These are phyloP conservation scores for Drosophila helvetica DNA, from an alignment of 2,888 invertebrate genomes.

Conservation along the genomic window DNA sequence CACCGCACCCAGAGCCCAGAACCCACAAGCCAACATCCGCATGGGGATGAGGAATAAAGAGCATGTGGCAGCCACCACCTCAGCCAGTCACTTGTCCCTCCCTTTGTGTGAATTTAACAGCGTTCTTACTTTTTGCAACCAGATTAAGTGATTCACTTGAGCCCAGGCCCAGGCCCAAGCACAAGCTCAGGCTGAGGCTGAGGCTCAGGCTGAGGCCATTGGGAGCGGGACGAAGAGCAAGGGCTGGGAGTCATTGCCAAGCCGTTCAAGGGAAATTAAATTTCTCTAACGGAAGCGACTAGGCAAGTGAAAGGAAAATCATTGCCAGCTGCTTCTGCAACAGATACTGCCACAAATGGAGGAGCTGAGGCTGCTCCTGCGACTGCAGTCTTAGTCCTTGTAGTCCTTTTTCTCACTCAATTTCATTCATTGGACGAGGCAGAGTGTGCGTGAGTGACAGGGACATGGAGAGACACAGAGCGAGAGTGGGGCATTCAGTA, in stretches of 20 bases:
- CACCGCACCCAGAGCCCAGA: not conserved
- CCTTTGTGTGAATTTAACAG: conserved; percentile 42
- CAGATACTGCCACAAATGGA: conserved; percentile 3
- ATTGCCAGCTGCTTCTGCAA: not conserved
- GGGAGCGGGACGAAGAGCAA: not conserved
- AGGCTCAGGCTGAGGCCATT: not conserved
- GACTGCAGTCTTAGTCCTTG: no score
- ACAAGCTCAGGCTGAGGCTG: not conserved
- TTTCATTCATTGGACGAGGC: no score
- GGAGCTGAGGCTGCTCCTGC: conserved; percentile 30
- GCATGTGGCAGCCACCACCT: not conserved
- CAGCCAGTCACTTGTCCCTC: conserved; percentile 13
- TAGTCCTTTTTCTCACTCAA: no score
- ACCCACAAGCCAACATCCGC: not conserved
- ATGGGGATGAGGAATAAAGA: not conserved
- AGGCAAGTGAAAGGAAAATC: conserved; percentile 6
- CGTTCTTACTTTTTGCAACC: conserved; percentile 63
- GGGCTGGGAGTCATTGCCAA: conserved; percentile 66
- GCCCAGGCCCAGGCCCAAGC: not conserved
- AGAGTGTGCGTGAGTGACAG: no score
- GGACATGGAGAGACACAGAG: no score
- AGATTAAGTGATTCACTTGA: conserved; percentile 71
- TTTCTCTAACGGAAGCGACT: conserved; percentile 44
- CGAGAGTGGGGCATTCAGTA: no score
- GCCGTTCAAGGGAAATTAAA: conserved; percentile 72